Percentiles rank a stretch among this genome's conserved stretches.
These are phyloP conservation scores for Eublepharis macularius DNA, from an alignment of 2,113 vertebrate species.

Conservation along the genomic window DNA sequence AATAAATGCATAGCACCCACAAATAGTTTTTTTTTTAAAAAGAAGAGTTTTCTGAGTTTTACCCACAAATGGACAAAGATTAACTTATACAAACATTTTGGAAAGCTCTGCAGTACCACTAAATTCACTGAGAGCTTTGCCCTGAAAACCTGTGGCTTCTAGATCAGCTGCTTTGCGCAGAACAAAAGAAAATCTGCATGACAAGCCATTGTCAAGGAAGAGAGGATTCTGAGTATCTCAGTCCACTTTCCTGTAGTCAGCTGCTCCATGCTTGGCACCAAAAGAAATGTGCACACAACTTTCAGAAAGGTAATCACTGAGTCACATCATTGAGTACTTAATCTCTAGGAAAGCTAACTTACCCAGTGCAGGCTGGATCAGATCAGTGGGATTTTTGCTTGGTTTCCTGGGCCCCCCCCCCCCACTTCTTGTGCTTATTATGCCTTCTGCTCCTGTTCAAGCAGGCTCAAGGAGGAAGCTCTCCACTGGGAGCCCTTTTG, in stretches of 20 bases:
- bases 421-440: conserved; percentile 59
- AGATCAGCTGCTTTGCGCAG: neutral
- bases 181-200: neutral
- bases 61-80: neutral
- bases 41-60: neutral
- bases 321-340: conserved; percentile 64
- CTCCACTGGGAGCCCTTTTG: conserved; percentile 57
- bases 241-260: conserved; percentile 61
- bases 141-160: neutral
- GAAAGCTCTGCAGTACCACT: accelerated
- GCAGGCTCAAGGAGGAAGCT: conserved; percentile 14
- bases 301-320: conserved; percentile 74
- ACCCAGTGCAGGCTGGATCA: conserved; percentile 36
- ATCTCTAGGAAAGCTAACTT: conserved; percentile 70
- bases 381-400: conserved; percentile 64
- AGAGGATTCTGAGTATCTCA: conserved; percentile 38
- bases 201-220: too few species aligned
- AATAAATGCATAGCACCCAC: neutral
- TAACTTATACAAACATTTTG: neutral
- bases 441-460: conserved; percentile 63
- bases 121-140: neutral
- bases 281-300: conserved; percentile 54
- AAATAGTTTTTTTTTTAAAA: neutral
- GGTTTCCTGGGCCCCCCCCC: conserved; percentile 5
- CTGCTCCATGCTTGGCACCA: conserved; percentile 56